Base-by-base conservation (phyloP, 2,888 invertebrate genomes). In the Drosophila histrio region DNA sequence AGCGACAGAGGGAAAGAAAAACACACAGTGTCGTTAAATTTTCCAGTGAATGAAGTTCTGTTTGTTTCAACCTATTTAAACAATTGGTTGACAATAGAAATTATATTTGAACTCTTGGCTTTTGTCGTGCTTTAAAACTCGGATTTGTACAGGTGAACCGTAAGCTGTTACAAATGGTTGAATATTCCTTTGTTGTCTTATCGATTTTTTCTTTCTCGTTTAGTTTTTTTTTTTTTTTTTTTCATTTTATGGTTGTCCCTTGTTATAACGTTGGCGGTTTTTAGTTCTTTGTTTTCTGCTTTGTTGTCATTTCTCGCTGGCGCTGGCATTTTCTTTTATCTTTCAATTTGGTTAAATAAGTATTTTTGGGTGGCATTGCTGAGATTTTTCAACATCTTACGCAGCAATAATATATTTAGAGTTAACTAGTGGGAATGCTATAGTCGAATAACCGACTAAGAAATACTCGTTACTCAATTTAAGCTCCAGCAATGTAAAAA, bases 191-290 rank as follows among this genome's bases (percentile, higher is more conserved):
- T 83, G 78, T 70, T 63, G 64, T 64, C 41, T 38, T 78, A 82
- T 82, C 67, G 86, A 86, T 86, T 86, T 80, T 79, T 52, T 62
- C 22, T 13, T 39, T 41, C 6, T 15, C n/a, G 15, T 50, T 36
- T 9, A 0, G 6, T 21, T 7, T 3, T 15, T 34, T 11, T 28
- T 30, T 5, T 34, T 44, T 56, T 24, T 57, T 43, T 34, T 52
- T 7, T 1, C 6, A 7, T 3, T 3, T 44, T 19, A 26, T 34
- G 44, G 28, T 19, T 36, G 26, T 38, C 13, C 7, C 47, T 15
- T 11, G 19, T 61, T 53, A 43, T 32, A 38, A 28, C 53, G 26
- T 52, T 58, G 41, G 44, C 39, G 61, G 54, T 50, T 49, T 53
- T 50, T 13, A 38, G 8, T 28, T 61, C 70, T 67, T 68, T 70